Evolutionary conservation across 2,113 vertebrate genomes (phyloP), one percentile per base, ranked within the genome.

Genomic region (Tetraodon nigroviridis): DNA sequence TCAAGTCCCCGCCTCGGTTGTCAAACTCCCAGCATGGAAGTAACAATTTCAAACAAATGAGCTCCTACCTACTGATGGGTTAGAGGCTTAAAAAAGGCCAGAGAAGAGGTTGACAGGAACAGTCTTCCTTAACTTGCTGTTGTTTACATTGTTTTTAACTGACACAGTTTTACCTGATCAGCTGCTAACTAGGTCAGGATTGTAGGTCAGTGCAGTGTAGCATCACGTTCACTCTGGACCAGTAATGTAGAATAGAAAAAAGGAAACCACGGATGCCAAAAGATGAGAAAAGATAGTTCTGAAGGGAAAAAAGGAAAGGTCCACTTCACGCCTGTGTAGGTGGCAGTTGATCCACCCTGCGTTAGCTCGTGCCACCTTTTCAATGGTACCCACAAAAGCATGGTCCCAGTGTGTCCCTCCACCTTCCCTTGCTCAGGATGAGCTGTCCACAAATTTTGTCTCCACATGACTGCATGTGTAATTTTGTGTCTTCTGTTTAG

Each of bases 401-500:
- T 15, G 7, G 10, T 3, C 24, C 24, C 24, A 58, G 7, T 47
- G 29, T 42, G 12, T 49, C 20, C 54, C 1, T 51, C 54, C 29
- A n/a, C 12, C 7, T 24, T 61, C 19, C 24, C 47, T 11, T 37
- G 32, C 20, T 27, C 11, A 24, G 12, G 16, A 18, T 12, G n/a
- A 56, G 6, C 46, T 59, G n/a, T 48, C 54, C 32, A 46, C 6
- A 20, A 21, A 45, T 29, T 22, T 17, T 42, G 58, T 15, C 19
- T 58, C 62, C 46, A 55, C 58, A 49, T n/a, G 6, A 42, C 58
- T 60, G 21, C 54, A 45, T 59, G 14, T 20, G 14, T 44, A 27
- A 29, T 16, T 50, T 61, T 64, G 24, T 69, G 41, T 55, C 24
- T 19, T 64, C n/a, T 45, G 20, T 27, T 54, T 66, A 3, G 15